Base-by-base conservation (phyloP, 1,140 invertebrate species). In the Geopemphigus sp. region DNA sequence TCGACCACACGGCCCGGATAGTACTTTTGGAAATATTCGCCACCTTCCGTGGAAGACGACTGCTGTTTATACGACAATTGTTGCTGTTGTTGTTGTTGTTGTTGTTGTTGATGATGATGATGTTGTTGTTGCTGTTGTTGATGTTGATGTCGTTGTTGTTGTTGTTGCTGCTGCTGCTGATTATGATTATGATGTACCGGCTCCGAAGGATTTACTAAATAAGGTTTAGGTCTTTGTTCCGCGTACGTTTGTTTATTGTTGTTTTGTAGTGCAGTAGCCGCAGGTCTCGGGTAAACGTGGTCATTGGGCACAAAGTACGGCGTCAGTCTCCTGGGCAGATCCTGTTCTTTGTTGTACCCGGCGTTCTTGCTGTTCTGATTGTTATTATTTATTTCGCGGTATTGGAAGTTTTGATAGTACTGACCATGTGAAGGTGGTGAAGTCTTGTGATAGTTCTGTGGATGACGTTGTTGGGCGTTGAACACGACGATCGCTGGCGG, bases 161-260 rank as follows among this genome's bases (percentile, higher is more conserved):
- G 22, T 24, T 45, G 17, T 17, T 32, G 53, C 12, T 12, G 57
- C 17, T 19, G 74, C 22, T 57, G 72, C 22, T 53, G 73, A 6
- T 54, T 8, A 0, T 57, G 56, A 15, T 80, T 45, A 12, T 70
- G 53, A 22, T 57, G 53, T 53, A 39, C 39, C 10, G 64, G 22
- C 0, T 68, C 64, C 1, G 12, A 15, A n/a, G 64, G 39, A n/a
- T 0, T 68, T 11, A 50, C n/a, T 10, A 68, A 17, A 68, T 50
- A 68, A 6, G 64, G 45, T 68, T 68, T 68, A 26, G 74, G 74
- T 12, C 74, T 57, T 14, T 61, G 74, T 78, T 78, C 74, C 10
- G 22, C 54, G n/a, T 63, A 61, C 6, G 26, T 19, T 19, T 61
- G 74, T 78, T 78, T 78, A 22, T 63, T 76, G 11, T 57, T 59